These are phyloP conservation scores for Lysandra coridon DNA, from an alignment of 2,888 invertebrate genomes.

Conservation along the genomic window DNA sequence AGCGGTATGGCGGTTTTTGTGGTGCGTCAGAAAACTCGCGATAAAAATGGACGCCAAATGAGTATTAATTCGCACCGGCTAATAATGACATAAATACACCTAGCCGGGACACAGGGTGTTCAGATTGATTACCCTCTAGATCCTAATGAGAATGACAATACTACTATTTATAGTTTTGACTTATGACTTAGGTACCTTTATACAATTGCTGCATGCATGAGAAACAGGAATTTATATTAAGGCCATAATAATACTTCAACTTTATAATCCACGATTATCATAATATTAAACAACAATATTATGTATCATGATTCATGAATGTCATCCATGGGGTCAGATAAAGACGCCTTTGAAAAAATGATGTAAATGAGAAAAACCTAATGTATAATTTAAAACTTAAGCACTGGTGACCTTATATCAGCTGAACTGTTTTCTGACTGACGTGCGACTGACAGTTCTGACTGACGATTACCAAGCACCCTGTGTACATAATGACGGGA, in stretches of 20 bases:
- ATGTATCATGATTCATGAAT: too few relatives aligned
- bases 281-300: not conserved
- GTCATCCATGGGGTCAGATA: not conserved
- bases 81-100: constrained; percentile 80
- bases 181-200: too few relatives aligned
- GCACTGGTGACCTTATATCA: not conserved
- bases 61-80: constrained; percentile 78
- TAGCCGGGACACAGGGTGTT: constrained; percentile 62
- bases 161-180: too few relatives aligned
- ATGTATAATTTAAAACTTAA: not conserved
- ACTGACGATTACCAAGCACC: constrained; percentile 40
- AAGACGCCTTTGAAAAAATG: not conserved
- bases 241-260: not conserved
- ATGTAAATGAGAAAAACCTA: not conserved
- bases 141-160: not conserved
- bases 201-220: not conserved
- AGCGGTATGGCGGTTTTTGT: constrained; percentile 60
- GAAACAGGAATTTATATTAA: not conserved
- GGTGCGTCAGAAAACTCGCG: constrained; percentile 60
- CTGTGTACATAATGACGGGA: constrained; percentile 59
- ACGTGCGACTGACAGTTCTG: not conserved
- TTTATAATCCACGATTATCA: not conserved
- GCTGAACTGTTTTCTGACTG: not conserved
- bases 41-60: constrained; percentile 75
- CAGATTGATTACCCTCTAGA: not conserved